Base-by-base conservation (phyloP, 1,140 invertebrate genomes). In the Drosophila nigrodunni region DNA sequence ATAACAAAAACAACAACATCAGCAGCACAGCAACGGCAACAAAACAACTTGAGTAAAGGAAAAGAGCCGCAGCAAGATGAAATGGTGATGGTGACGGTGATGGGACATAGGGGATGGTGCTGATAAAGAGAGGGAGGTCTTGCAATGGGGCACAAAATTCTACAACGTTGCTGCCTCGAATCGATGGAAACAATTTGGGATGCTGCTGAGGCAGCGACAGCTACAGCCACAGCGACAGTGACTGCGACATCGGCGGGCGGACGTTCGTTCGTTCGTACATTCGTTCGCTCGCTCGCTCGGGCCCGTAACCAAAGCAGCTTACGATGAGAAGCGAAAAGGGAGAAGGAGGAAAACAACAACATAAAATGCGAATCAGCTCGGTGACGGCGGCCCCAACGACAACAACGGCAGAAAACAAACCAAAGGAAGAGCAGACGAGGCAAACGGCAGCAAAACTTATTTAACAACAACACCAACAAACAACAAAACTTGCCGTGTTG, bases 41-140 rank as follows among this genome's bases (percentile, higher is more conserved):
- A 83, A 83, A 83, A 82, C 73, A 86, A 77, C 79, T 81, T 81
- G 78, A 60, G 71, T 76, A 72, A 76, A 66, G 67, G 59, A 78
- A 76, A 77, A 82, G 77, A 82, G 80, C 75, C 81, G 64, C 81
- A 82, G 60, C 69, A 68, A 82, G 49, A 67, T 50, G 43, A 49
- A 57, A 44, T 64, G 52, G 49, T 61, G 65, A 59, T 49, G 54
- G 37, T 46, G 49, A 39, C 47, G 25, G 15, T 37, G 49, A 30
- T 30, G 25, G 25, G 25, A 30, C 25, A 2, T 6, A 30, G 37
- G 60, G 62, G 34, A n/a, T 3, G 18, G 25, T 1, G 46, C 5
- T 43, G 21, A 35, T 43, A 46, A 61, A 35, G 73, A 49, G 58
- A 57, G 57, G 41, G 21, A 43, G 41, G 13, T 21, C 30, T 18